Base-by-base conservation (phyloP, 2,797 vertebrate species). In the Mallotus villosus region DNA sequence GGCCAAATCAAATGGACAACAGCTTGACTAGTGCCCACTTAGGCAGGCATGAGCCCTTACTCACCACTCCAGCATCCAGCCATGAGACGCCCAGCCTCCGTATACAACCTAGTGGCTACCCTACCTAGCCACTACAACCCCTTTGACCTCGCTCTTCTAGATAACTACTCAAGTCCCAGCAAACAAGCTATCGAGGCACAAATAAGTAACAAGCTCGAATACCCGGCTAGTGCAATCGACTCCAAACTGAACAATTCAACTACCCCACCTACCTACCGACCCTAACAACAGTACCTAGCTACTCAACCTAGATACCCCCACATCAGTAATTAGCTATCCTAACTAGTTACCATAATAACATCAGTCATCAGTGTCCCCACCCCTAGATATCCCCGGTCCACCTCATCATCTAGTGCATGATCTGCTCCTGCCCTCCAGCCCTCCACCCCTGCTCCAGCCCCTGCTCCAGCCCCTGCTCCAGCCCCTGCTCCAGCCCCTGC, bases 1-100 rank as follows among this genome's bases (percentile, higher is more conserved):
- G 88, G 91, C 90, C 89, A 92, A 90, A 92, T 92, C 90, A 93
- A 93, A 93, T 93, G 90, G 92, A 90, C 91, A 91, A 94, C 93
- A 94, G 93, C 92, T 94, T 94, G 93, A 94, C 92, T 93, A 94
- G 93, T 93, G 90, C 92, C 92, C 93, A 94, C 92, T 94, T 94
- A 94, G 90, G 90, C 91, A 92, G 90, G 87, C 88, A 88, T 87
- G 88, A 79, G 83, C 89, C 89, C 87, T 88, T 81, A 86, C 84
- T 83, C 86, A 74, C 68, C 75, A 76, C 80, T 72, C 27, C 76
- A 81, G 77, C 79, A 76, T 76, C 84, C 82, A 82, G 79, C 85
- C 70, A n/a, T 69, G 64, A 49, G 55, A 73, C 70, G 75, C 78
- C 66, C 64, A 60, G 69, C 70, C 55, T 24, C 53, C 19, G 3